phyloP scores from a whole-genome alignment of 1,140 invertebrate species.

The Conus betulinus region DNA sequence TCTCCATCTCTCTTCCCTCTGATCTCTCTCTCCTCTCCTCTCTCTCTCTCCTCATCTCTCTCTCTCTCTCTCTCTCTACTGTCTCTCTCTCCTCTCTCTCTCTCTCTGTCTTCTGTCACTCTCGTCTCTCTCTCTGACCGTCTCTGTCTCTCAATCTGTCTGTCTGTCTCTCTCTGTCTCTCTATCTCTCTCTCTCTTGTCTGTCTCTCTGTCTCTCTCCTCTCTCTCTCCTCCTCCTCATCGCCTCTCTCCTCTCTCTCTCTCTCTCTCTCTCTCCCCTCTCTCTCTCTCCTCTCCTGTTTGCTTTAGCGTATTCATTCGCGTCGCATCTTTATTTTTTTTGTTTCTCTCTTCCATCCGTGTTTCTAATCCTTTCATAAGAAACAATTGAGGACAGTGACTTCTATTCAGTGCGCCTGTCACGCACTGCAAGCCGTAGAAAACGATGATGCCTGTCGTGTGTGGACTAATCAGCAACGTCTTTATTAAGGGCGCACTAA shows the following conservation, averaged over 20 bases:
- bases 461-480: too few species aligned
- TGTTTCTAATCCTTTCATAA: too few species aligned
- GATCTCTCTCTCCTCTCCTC: neutral
- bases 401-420: too few species aligned
- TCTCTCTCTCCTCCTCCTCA: neutral
- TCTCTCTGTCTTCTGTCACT: neutral
- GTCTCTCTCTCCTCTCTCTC: neutral
- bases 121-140: neutral
- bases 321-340: too few species aligned
- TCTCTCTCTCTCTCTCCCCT: neutral
- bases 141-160: neutral
- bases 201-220: neutral
- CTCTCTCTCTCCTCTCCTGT: neutral
- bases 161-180: neutral
- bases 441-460: too few species aligned
- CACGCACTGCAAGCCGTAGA: too few species aligned
- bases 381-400: too few species aligned
- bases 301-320: too few species aligned
- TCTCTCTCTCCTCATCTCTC: neutral
- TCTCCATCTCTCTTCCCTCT: neutral
- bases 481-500: too few species aligned
- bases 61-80: neutral
- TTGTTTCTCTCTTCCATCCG: too few species aligned
- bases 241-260: neutral
- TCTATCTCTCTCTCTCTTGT: neutral